Evolutionary conservation across 37 sponge, comb jelly and placozoan species (phyloP), one percentile per base, ranked within the genome.

Genomic region (Axinella damicornis): DNA sequence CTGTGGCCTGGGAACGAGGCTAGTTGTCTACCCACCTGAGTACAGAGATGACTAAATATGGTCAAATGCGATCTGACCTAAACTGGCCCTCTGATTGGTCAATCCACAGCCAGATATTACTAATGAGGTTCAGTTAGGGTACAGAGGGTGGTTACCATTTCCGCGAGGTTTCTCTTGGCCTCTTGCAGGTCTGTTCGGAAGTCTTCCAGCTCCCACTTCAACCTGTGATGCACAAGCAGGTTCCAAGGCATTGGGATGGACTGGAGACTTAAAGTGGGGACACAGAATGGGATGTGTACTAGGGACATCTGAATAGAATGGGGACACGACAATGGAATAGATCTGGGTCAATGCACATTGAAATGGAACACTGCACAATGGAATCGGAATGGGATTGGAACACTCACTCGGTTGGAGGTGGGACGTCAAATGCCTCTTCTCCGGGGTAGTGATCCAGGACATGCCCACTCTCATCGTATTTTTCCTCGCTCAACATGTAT

Each of bases 151-250:
- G 11, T 61, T 30, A 85, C 86, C 88, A 84, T 66, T 19, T 41
- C 57, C n/a, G 31, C 22, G 21, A 83, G 53, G 52, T 72, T 33
- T 17, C 53, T 70, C 57, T 80, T 74, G 39, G 93, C 77, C 64
- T 80, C 65, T 35, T 41, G 37, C 38, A 92, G 52, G 27, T 88
- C 75, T 20, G 85, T 73, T 34, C 68, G 73, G 54, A 83, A 65
- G 0, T 31, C 76, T 62, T 88, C 82, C 59, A 92, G 34, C 55
- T 92, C 84, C 93, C 93, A 92, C 37, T 63, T 36, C 56, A 92
- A 38, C 58, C 93, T 92, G 53, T 5, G 39, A 20, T 53, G 46
- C 9, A 46, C 9, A 46, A 46, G 4, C 9, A 46, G 4, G 46
- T 46, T n/a, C n/a, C n/a, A 46, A 46, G 6, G 9, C 46, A 46